Evolutionary conservation across 2,797 vertebrate species (phyloP), one percentile per base, ranked within the genome.

Genomic region (Halcyon chelicuti): DNA sequence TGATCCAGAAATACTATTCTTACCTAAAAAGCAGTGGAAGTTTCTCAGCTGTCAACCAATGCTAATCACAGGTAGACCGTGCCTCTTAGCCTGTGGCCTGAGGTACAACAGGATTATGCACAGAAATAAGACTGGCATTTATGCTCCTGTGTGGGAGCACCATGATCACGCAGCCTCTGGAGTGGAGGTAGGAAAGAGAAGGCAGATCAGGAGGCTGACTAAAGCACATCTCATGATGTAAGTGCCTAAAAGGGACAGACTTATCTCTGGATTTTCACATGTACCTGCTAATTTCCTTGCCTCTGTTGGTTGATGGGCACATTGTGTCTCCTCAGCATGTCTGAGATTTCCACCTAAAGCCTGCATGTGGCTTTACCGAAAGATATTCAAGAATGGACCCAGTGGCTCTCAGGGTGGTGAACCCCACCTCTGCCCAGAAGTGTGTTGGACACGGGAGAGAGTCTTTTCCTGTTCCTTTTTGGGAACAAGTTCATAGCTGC

Each of bases 141-240:
- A 12, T 49, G 25, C 29, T 78, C 46, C 51, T 74, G 16, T 33
- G 29, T 51, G 62, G n/a, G 26, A 65, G 28, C 44, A 40, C 14
- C 37, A 1, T 52, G 60, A 37, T 40, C 42, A 46, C 29, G 8
- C 47, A 62, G 46, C 21, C 55, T 40, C 25, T 26, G n/a, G 18
- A 37, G 39, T 0, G 0, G 49, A 62, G 47, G 42, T 14, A 22
- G 55, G 37, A n/a, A 46, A 67, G 13, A 31, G 15, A 12, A 12
- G 35, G 58, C 42, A n/a, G 60, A 19, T 65, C 7, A 2, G 47
- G 40, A 25, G n/a, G n/a, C 40, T 65, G 68, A 10, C 19, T 35
- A 31, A 82, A 67, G 49, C 22, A 58, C 19, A 47, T 29, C 14
- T 68, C 14, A 13, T 1, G 2, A 10, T 47, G 12, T 15, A 42